A percentile compares a stretch with the other conserved stretches of the same genome.
Conservation (phyloP, 2,888 invertebrate species). For the Pristionchus maxplancki region DNA sequence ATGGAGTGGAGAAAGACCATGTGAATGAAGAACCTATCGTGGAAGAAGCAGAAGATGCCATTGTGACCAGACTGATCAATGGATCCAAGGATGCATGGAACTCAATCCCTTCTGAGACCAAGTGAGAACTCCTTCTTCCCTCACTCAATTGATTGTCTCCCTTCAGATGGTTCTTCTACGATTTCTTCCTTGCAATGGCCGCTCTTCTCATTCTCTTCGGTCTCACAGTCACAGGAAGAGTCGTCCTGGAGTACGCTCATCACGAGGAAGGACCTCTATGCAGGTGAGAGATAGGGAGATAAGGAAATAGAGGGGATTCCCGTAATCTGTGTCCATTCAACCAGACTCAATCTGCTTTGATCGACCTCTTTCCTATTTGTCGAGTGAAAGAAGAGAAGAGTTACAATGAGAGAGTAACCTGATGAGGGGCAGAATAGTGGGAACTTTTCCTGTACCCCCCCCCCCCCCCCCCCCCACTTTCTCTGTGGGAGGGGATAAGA, state of each 20-base stretch:
- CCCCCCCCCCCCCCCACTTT: too few species aligned
- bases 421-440: constrained; percentile 16
- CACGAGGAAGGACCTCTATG: background rate
- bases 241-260: background rate
- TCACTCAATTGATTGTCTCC: background rate
- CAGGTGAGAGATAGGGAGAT: constrained; percentile 34
- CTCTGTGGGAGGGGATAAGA: background rate
- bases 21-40: background rate
- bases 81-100: constrained; percentile 6
- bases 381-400: background rate
- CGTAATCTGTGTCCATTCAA: background rate
- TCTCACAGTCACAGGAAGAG: background rate
- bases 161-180: constrained; percentile 31
- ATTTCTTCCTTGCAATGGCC: background rate
- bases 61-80: background rate
- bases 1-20: constrained; percentile 11
- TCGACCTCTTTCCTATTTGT: background rate
- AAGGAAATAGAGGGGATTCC: background rate
- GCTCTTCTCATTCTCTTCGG: constrained; percentile 23
- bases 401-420: constrained; percentile 10
- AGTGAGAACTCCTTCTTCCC: background rate
- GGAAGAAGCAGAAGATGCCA: background rate
- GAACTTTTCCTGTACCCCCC: constrained; percentile 10
- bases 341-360: background rate
- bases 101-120: background rate